A percentile compares a stretch with the other conserved stretches of the same genome.
These are phyloP conservation scores for Anguilla anguilla DNA, from an alignment of 2,797 vertebrate species.

Conservation along the genomic window DNA sequence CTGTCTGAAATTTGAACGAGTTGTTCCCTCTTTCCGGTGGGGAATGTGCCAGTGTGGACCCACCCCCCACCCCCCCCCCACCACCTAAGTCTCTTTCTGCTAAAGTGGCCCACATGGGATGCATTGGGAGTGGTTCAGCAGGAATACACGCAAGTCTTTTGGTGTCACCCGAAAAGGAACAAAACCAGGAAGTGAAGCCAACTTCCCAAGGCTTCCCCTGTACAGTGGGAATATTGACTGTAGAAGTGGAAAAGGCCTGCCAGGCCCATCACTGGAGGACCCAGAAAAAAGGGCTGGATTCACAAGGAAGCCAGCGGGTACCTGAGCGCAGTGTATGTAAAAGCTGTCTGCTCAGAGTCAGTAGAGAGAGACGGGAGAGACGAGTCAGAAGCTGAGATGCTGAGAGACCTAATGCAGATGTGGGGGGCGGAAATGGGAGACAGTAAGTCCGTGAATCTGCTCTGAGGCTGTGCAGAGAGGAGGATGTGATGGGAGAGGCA, in stretches of 20 bases:
- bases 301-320: not conserved
- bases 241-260: constrained; percentile 27
- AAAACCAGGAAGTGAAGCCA: constrained; percentile 51
- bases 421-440: not conserved
- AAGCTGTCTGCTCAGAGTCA: too few species aligned
- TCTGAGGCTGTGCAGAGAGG: not conserved
- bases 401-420: not conserved
- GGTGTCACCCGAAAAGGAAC: constrained; percentile 48
- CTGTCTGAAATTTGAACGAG: constrained; percentile 29
- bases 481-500: not conserved
- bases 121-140: constrained; percentile 51
- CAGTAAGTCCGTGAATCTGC: not conserved
- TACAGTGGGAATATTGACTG: constrained; percentile 43
- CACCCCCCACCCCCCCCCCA: not conserved
- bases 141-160: constrained; percentile 52
- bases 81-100: not conserved
- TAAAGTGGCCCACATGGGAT: constrained; percentile 49
- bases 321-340: not conserved
- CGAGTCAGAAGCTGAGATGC: not conserved
- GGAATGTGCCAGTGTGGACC: not conserved
- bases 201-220: constrained; percentile 44
- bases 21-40: not conserved
- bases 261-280: not conserved
- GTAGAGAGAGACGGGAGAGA: too few species aligned
- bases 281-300: not conserved